Base-by-base conservation (phyloP, 2,888 invertebrate genomes). In the Diarsia dahlii region DNA sequence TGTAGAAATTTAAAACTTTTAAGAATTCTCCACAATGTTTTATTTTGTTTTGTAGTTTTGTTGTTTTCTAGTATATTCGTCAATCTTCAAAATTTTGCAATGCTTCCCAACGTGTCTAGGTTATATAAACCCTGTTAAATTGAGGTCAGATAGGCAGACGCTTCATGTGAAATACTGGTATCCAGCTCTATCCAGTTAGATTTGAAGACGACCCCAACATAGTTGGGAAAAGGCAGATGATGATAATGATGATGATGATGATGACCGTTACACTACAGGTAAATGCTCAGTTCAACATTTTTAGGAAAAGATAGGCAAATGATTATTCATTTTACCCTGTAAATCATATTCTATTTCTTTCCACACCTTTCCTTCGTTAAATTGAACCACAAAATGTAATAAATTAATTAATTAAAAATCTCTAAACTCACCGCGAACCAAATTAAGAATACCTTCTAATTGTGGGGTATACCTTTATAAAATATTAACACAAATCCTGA, bases 391-490 rank as follows among this genome's bases (percentile, higher is more conserved):
- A n/a, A 63, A 63, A 50, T 63, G 20, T 54, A 67, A 76, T 76
- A 39, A 58, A 76, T 76, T 46, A 58, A 58, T 52, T 3, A 68
- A 48, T 62, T 60, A 66, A 50, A 65, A 56, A 60, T 56, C 67
- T 23, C 28, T 4, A 20, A 65, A 20, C 46, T 62, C 69, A 10
- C 45, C 45, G 34, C 12, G 9, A 48, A 70, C 65, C 50, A 70
- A 76, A 76, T 76, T 67, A 84, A 81, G 69, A 50, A 76, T 72
- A 80, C 76, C 48, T 66, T 75, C 63, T 82, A 76, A 80, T 58
- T 73, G 76, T 71, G 60, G 54, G 34, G n/a, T 70, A 64, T 70
- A 66, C 56, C 72, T 70, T 74, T 15, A 65, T 73, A 46, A 76
- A 74, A 66, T 74, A 84, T 77, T 48, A 63, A 78, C 63, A 20